These are phyloP conservation scores for Bathynomus jamesi DNA, from an alignment of 1,140 invertebrate genomes.

Conservation along the genomic window DNA sequence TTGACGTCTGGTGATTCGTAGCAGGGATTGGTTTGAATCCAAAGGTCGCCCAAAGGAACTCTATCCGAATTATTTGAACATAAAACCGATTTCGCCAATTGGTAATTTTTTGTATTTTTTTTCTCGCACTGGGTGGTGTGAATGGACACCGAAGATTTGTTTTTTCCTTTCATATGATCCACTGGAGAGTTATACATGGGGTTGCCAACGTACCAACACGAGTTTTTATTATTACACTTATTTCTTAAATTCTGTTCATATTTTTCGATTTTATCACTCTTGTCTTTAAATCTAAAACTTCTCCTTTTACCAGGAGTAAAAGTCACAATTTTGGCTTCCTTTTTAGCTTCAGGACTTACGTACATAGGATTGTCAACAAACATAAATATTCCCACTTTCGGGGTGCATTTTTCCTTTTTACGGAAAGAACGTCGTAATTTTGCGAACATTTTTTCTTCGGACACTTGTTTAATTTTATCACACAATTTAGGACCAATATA, in stretches of 20 bases:
- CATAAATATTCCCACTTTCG: conserved; percentile 28
- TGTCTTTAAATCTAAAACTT: background rate
- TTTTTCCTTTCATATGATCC: background rate
- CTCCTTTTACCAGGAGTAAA: background rate
- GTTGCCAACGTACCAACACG: conserved; percentile 31
- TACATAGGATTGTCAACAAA: conserved; percentile 37
- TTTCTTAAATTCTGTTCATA: background rate
- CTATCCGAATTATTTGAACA: background rate
- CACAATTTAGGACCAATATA: conserved; percentile 17
- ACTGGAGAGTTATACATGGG: conserved; percentile 30
- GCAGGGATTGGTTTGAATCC: conserved; percentile 31
- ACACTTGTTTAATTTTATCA: conserved; percentile 22
- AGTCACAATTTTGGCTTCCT: conserved; percentile 32
- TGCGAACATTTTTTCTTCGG: conserved; percentile 34
- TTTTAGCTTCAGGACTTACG: conserved; percentile 32
- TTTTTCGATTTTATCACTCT: background rate
- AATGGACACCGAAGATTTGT: background rate
- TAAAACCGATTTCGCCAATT: conserved; percentile 4
- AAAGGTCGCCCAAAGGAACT: conserved; percentile 2
- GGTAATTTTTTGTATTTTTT: conserved; percentile 26
- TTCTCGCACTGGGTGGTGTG: conserved; percentile 22
- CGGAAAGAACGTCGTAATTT: conserved; percentile 31
- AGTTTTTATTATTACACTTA: background rate
- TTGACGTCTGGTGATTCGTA: conserved; percentile 26
- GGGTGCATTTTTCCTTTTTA: conserved; percentile 23